Evolutionary conservation across 1,140 invertebrate genomes (phyloP), one percentile per base, ranked within the genome.

Genomic region (Pseudomyrmex cubaensis): DNA sequence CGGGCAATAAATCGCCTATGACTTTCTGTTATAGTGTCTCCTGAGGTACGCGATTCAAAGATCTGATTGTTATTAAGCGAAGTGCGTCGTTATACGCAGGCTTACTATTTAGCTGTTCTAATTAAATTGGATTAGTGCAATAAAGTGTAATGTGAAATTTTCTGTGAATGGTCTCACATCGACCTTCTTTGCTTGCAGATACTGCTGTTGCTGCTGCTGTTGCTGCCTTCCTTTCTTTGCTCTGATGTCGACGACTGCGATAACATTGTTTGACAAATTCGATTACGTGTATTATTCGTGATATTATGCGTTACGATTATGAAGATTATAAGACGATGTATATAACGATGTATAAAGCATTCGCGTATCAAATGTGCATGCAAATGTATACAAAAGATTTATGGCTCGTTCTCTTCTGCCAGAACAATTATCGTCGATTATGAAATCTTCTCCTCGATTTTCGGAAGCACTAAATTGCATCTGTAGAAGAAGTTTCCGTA

Each of bases 111-210:
- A 61, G 66, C 74, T 67, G 69, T 85, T 88, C 84, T 88, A 88
- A 88, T 88, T 85, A 88, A 88, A 88, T 88, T 88, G 78, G 78
- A 88, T 88, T 83, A 88, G 87, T 2, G 73, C 87, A 85, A 88
- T 88, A 78, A 85, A 88, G 78, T 77, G 78, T 83, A 88, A 59
- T 78, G 22, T 83, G 87, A 88, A 88, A 88, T 88, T 88, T 86
- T 78, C 83, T 59, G 82, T 82, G 66, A 88, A 87, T 76, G 87
- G 86, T 85, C 57, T 62, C 86, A 83, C 77, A 64, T 83, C 86
- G 82, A 76, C 52, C 61, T 48, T 50, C 44, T 35, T 7, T 7
- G 35, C 35, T 5, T 35, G 5, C 35, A 35, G 5, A 35, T 5
- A 35, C 35, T 35, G 35, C 35, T 35, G 7, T 7, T 35, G 35